These are phyloP conservation scores for Microcebus lehilahytsara DNA, from an alignment of 2,113 vertebrate genomes.

Conservation along the genomic window DNA sequence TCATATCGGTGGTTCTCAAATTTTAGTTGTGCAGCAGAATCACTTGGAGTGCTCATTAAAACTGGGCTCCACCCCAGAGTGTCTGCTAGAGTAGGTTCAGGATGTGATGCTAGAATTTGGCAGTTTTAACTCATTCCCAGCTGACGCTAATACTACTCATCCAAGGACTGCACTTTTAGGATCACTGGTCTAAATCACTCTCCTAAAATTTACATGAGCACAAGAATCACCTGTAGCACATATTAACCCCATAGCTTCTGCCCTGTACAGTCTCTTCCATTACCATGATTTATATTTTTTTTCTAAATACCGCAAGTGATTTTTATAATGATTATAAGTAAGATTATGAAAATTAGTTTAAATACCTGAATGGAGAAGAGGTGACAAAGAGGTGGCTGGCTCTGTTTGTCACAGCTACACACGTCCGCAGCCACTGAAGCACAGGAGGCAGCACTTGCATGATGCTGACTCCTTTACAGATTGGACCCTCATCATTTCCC, in stretches of 20 bases:
- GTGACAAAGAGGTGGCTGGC: background rate
- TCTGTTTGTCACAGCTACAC: background rate
- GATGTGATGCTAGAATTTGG: background rate
- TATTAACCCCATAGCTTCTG: background rate
- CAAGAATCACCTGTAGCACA: background rate
- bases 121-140: background rate
- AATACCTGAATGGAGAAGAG: background rate
- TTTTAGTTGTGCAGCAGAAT: background rate
- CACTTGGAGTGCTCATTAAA: background rate
- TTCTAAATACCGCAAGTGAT: background rate
- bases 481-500: background rate
- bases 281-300: background rate
- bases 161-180: background rate
- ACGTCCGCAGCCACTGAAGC: background rate
- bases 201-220: background rate
- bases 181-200: background rate
- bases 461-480: background rate
- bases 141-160: background rate
- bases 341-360: background rate
- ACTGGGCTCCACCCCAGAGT: background rate
- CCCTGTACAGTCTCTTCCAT: background rate
- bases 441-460: background rate
- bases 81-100: background rate
- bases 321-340: background rate
- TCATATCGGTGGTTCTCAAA: background rate